Evolutionary conservation across 2,888 invertebrate species (phyloP).

Genomic region (Pristionchus exspectatus): DNA sequence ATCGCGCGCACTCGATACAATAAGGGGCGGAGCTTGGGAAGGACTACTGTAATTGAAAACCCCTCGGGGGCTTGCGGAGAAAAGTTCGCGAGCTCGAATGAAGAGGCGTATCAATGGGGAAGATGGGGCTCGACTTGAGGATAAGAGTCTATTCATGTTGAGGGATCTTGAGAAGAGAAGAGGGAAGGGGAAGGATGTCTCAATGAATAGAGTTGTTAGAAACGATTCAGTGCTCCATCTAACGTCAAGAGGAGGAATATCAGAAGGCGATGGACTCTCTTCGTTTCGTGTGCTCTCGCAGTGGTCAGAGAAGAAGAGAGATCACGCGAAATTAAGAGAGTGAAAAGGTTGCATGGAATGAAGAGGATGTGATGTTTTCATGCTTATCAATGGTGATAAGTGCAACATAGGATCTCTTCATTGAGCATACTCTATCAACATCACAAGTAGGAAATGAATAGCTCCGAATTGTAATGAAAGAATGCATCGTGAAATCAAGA

Average conservation of each 20-base stretch:
- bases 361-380: neutral
- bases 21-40: constrained; percentile 49
- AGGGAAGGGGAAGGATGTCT: neutral
- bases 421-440: neutral
- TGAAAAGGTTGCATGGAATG: neutral
- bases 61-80: neutral
- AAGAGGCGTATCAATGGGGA: constrained; percentile 32
- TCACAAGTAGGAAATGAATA: neutral
- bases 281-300: neutral
- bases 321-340: neutral
- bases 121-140: neutral
- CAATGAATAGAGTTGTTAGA: constrained; percentile 48
- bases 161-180: neutral
- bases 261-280: neutral
- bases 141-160: constrained; percentile 23
- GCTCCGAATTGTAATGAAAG: too few species aligned
- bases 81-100: neutral
- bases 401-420: neutral
- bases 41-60: constrained; percentile 53
- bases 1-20: neutral
- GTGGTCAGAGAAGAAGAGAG: neutral
- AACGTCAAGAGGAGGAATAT: neutral
- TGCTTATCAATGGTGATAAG: neutral
- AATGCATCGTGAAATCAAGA: too few species aligned
- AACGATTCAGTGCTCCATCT: constrained; percentile 27